Conservation (phyloP, 2,888 invertebrate species). For the Drosophila kuntzei region DNA sequence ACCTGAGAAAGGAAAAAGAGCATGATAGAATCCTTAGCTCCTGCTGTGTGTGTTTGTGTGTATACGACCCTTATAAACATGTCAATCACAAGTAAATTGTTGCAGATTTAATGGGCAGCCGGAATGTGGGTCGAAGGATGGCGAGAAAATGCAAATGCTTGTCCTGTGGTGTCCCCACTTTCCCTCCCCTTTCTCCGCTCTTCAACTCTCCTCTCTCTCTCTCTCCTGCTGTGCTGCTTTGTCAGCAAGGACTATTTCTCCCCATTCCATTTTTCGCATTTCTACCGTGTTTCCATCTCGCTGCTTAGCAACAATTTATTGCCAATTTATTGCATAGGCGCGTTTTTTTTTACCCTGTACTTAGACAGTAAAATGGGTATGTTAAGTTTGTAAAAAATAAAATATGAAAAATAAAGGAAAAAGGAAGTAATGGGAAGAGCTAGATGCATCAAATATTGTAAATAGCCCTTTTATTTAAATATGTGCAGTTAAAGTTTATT, state of each 20-base stretch:
- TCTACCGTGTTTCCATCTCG: slow-evolving; percentile 46
- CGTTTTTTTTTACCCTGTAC: slow-evolving; percentile 33
- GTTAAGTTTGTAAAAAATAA: background rate
- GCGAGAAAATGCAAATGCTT: slow-evolving; percentile 67
- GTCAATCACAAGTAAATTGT: slow-evolving; percentile 81
- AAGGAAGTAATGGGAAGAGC: too few relatives aligned
- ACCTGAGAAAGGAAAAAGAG: background rate
- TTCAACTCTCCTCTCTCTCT: background rate
- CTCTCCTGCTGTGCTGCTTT: slow-evolving; percentile 30
- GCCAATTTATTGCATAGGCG: slow-evolving; percentile 60
- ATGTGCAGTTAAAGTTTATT: too few relatives aligned
- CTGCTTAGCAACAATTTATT: slow-evolving; percentile 75
- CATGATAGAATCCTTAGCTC: slow-evolving; percentile 21
- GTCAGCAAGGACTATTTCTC: slow-evolving; percentile 38
- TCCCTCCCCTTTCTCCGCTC: too few relatives aligned
- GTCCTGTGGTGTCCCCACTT: background rate
- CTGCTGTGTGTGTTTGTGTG: slow-evolving; percentile 42
- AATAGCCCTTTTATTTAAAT: too few relatives aligned
- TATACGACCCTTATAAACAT: slow-evolving; percentile 82
- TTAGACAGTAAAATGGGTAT: background rate
- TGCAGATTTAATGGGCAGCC: slow-evolving; percentile 71
- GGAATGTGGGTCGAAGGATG: slow-evolving; percentile 54
- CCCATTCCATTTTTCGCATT: slow-evolving; percentile 1
- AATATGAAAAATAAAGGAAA: too few relatives aligned
- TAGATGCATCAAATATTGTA: too few relatives aligned